Conservation (phyloP, 1,140 invertebrate genomes). For the Apis dorsata region DNA sequence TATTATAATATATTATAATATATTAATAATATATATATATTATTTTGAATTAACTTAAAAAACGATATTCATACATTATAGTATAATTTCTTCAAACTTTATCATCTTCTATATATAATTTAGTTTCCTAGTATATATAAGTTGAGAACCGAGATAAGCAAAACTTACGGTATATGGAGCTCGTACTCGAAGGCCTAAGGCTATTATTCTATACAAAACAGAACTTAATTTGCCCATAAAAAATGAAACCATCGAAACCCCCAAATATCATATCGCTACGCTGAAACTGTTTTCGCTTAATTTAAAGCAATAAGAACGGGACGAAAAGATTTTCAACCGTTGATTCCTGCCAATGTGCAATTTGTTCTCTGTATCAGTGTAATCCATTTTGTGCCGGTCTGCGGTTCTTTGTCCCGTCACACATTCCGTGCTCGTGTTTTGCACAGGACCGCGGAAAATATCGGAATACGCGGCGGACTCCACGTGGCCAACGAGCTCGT, state of each 20-base stretch:
- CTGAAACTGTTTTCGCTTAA: background rate
- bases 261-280: no score
- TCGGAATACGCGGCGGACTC: constrained; percentile 8
- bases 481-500: constrained; percentile 42
- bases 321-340: constrained; percentile 1
- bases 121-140: no score
- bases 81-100: no score
- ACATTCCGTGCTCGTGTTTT: background rate
- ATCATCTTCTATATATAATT: no score
- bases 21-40: no score
- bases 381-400: constrained; percentile 36
- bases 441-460: constrained; percentile 27
- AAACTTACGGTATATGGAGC: no score
- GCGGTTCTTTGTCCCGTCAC: constrained; percentile 43
- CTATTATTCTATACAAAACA: no score
- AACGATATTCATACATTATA: no score
- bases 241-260: background rate
- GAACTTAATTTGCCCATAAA: background rate
- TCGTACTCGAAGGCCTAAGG: no score
- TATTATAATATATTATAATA: no score
- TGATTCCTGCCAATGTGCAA: background rate
- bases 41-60: no score
- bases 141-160: no score
- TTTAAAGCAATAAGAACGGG: constrained; percentile 1
- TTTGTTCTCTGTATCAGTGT: background rate